Base-by-base conservation (phyloP, 2,113 vertebrate species). In the Australoheros scitulus region DNA sequence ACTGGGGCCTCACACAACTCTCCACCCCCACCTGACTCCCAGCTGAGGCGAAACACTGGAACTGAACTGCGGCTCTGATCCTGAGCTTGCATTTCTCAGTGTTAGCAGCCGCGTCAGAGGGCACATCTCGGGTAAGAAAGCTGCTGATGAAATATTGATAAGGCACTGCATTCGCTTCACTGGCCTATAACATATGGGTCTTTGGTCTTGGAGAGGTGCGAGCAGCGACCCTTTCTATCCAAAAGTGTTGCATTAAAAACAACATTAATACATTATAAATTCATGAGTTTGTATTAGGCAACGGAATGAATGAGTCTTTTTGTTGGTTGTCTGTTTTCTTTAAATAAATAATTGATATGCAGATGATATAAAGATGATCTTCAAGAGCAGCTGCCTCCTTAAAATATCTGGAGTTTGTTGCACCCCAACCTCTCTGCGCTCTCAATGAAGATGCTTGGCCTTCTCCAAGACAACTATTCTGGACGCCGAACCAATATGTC, bases 141-240 rank as follows among this genome's bases (percentile, higher is more conserved):
- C 84, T 84, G 78, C 86, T 78, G 77, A 95, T 96, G 92, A 96
- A 96, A 96, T 94, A 95, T 96, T 94, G 84, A 96, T 95, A 90
- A 95, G 91, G 79, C 91, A 92, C 92, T 83, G 93, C 88, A 86
- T 93, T 94, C 94, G 95, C 95, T 95, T 95, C 94, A 96, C 94
- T 95, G 93, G 91, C 91, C 93, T 94, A 91, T 94, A 94, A 93
- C 91, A 92, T 94, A 91, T 93, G 94, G 91, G 92, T 92, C 88
- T 89, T 57, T 91, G 90, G 83, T 82, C 68, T 87, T 47, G 77
- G 82, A 87, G 87, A 92, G 92, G 90, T 88, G 86, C 82, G 82
- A 91, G 85, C 85, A 90, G 81, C 52, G 61, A 65, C 84, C 80
- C 77, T 61, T 41, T 56, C 81, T 77, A 20, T 74, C 82, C 22